phyloP scores from a whole-genome alignment of 2,888 invertebrate genomes.

The Tenthredo amoena region DNA sequence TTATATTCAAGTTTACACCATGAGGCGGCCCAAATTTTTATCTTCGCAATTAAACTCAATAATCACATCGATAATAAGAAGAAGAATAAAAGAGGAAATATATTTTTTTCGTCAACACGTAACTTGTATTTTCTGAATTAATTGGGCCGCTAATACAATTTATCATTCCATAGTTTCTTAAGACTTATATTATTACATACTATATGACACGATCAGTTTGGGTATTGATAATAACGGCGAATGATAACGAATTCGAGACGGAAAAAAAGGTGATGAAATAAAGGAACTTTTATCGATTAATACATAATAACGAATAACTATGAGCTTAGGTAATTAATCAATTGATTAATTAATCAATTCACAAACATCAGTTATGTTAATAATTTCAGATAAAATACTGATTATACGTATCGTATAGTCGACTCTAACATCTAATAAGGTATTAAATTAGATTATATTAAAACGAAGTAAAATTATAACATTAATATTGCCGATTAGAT shows the following conservation, averaged over 20 bases:
- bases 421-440: not conserved
- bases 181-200: no score
- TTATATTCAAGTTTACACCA: not conserved
- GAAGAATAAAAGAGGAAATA: no score
- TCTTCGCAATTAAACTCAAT: not conserved
- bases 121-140: no score
- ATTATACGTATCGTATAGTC: not conserved
- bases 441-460: not conserved
- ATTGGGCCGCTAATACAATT: no score
- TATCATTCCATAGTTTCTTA: no score
- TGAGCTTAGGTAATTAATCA: no score
- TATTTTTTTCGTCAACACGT: no score
- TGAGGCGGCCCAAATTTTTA: not conserved
- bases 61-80: no score
- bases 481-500: not conserved
- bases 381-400: not conserved
- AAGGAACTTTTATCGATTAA: constrained; percentile 4
- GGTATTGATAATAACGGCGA: not conserved
- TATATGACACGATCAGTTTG: no score
- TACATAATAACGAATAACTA: not conserved
- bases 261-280: not conserved
- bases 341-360: no score
- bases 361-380: not conserved
- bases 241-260: not conserved
- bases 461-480: not conserved